These are phyloP conservation scores for Murina feae DNA, from an alignment of 2,113 vertebrate genomes.

Conservation along the genomic window DNA sequence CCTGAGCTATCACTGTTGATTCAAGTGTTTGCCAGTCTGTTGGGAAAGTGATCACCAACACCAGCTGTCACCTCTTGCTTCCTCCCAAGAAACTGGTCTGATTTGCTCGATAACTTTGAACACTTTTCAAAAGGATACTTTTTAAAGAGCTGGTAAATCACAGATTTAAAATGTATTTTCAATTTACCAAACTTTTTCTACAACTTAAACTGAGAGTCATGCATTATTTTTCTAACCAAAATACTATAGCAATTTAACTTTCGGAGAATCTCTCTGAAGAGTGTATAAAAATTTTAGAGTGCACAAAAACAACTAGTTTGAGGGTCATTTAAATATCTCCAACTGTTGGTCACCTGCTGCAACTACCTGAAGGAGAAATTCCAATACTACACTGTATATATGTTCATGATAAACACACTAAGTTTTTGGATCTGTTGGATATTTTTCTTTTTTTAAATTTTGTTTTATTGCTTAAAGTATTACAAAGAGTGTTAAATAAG, in stretches of 20 bases:
- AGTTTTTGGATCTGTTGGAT: constrained; percentile 7
- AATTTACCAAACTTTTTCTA: neutral
- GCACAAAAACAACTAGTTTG: neutral
- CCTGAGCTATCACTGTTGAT: neutral
- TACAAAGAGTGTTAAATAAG: too few species aligned
- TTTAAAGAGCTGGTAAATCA: neutral
- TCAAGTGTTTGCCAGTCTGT: neutral
- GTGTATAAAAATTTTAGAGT: neutral
- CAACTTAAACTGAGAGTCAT: neutral
- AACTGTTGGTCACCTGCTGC: neutral
- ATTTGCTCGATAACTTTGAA: neutral
- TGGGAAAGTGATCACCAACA: neutral
- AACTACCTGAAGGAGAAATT: neutral
- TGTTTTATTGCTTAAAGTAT: too few species aligned
- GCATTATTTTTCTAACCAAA: neutral
- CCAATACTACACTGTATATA: neutral
- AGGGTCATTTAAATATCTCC: neutral
- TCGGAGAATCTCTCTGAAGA: neutral
- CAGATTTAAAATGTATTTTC: neutral
- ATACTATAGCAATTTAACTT: neutral
- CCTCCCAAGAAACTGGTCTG: neutral
- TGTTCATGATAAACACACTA: neutral
- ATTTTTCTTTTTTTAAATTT: neutral
- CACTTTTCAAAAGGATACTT: neutral
- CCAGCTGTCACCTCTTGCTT: neutral